Evolutionary conservation across 1,140 invertebrate species (phyloP), one percentile per base, ranked within the genome.

Genomic region (Cylas formicarius): DNA sequence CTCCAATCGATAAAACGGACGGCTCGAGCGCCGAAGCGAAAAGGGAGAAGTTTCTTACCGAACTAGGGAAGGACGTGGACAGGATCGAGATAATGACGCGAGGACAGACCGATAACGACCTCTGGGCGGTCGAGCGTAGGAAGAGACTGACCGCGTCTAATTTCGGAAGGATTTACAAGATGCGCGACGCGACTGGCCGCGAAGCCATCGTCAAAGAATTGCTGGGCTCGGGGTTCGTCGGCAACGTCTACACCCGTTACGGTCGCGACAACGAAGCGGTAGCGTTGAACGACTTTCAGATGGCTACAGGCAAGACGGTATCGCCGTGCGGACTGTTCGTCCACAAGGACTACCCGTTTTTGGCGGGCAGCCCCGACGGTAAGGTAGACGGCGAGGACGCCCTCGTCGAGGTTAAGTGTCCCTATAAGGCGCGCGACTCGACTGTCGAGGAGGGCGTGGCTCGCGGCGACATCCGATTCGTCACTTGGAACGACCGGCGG

Each of bases 121-220:
- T 50, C 14, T 57, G 55, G 53, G 35, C 23, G 18, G 11, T 17
- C 11, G 46, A 57, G 29, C 29, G 54, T 21, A 51, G 31, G 39
- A 50, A 50, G 23, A 20, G 56, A 16, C 34, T 60, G 8, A 60
- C 56, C 2, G 56, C 58, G 14, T 59, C 56, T 3, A 58, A 58
- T 53, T 61, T 61, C 40, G 53, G 57, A 36, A 21, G 50, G 19
- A 47, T 61, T 9, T 57, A 23, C 28, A 59, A 56, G 37, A 18
- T 55, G 14, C 34, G 41, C 11, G 41, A 49, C 37, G 47, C 10
- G 16, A 57, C 54, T 3, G 34, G 45, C 26, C 38, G 48, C 19
- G 28, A 26, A 11, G 56, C 53, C 16, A 14, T 56, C 2, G 50
- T 50, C 6, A 36, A 53, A 34, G 31, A 50, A n/a, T 17, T 52